Conservation (phyloP, 35 echinoderm and acorn worm species). For the Ptychodera flava region DNA sequence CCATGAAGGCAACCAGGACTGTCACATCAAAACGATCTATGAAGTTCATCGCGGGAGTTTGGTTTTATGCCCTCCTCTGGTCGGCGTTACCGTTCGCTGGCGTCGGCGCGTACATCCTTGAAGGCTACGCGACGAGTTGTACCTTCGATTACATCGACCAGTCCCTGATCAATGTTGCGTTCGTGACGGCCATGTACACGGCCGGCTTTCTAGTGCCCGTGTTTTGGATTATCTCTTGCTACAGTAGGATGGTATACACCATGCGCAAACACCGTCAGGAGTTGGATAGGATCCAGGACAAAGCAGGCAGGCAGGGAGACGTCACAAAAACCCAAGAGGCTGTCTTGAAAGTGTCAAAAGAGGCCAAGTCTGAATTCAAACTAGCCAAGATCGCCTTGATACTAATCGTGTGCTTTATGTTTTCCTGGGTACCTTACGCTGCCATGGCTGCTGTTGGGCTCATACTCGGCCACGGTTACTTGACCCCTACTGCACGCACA, state of each 20-base stretch:
- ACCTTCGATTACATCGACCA: constrained; percentile 76
- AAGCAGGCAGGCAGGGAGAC: not conserved
- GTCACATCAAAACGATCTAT: constrained; percentile 38
- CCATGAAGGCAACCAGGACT: constrained; percentile 48
- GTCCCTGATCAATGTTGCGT: constrained; percentile 27
- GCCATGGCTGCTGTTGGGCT: constrained; percentile 29
- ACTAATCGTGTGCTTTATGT: constrained; percentile 34
- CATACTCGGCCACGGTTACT: constrained; percentile 4
- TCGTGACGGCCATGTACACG: constrained; percentile 51
- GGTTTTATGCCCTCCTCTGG: constrained; percentile 72
- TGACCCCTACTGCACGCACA: constrained; percentile 36
- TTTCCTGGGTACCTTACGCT: constrained; percentile 83
- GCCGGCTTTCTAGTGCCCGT: constrained; percentile 62
- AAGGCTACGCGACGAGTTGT: constrained; percentile 82
- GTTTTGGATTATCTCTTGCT: constrained; percentile 50
- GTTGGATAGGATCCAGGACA: constrained; percentile 16
- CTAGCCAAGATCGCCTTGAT: constrained; percentile 75
- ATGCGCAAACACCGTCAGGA: constrained; percentile 49
- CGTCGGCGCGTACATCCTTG: constrained; percentile 64
- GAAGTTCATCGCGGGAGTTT: constrained; percentile 55
- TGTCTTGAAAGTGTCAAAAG: constrained; percentile 8
- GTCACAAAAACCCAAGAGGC: constrained; percentile 27
- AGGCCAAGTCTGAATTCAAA: constrained; percentile 59
- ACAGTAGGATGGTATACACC: constrained; percentile 48
- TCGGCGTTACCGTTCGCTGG: constrained; percentile 63